phyloP scores from a whole-genome alignment of 2,113 vertebrate genomes.

The Grantiella picta region DNA sequence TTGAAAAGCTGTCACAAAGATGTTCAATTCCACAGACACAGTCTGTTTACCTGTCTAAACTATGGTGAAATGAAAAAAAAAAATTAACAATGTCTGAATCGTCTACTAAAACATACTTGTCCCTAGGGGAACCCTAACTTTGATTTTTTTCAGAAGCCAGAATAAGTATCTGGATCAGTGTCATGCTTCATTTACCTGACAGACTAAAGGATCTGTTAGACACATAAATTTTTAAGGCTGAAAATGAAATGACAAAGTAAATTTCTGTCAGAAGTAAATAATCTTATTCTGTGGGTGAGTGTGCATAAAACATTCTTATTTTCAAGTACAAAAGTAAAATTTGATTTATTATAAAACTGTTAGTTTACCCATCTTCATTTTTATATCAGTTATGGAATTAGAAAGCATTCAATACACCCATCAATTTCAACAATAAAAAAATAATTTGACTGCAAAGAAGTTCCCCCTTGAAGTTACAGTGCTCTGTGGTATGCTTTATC shows the following conservation, averaged over 20 bases:
- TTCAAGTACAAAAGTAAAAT: not conserved
- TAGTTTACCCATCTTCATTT: not conserved
- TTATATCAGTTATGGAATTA: not conserved
- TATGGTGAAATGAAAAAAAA: not conserved
- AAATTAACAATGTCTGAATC: not conserved
- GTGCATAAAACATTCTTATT: not conserved
- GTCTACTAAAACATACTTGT: constrained; percentile 1
- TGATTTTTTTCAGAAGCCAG: not conserved
- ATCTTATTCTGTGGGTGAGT: not conserved
- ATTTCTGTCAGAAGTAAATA: not conserved
- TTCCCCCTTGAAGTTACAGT: not conserved
- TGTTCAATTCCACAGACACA: constrained; percentile 1
- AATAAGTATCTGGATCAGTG: not conserved
- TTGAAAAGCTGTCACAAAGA: constrained; percentile 29
- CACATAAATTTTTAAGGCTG: not conserved
- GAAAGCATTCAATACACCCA: not conserved
- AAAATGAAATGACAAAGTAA: not conserved
- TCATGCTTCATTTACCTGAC: not conserved
- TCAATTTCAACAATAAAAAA: not conserved
- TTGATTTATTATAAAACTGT: not conserved
- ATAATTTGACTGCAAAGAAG: not conserved
- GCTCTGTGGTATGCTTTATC: not conserved
- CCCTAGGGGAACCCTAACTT: not conserved
- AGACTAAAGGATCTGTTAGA: not conserved
- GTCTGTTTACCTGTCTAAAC: constrained; percentile 33